Evolutionary conservation across 2,797 vertebrate species (phyloP).

Genomic region (Parauchenoglanis punctatus): DNA sequence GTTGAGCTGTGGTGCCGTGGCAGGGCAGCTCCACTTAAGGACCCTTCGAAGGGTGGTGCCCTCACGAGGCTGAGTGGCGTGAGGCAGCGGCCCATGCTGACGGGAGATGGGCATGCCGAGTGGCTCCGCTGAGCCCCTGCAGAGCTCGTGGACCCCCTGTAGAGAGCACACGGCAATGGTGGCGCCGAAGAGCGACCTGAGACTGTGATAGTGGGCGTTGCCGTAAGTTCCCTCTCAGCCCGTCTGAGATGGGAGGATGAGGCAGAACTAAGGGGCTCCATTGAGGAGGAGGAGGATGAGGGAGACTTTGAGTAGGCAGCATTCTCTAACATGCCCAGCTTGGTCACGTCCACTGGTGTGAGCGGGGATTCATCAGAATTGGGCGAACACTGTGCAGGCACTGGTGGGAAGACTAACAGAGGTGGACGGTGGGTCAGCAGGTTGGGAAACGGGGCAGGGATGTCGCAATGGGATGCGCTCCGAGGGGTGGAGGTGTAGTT

Average conservation of each 20-base stretch:
- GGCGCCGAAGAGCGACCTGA: constrained; percentile 91
- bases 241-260: constrained; percentile 80
- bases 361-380: constrained; percentile 98
- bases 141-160: constrained; percentile 88
- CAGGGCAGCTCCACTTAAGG: constrained; percentile 74
- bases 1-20: constrained; percentile 87
- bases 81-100: constrained; percentile 95
- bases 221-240: constrained; percentile 82
- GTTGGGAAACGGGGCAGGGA: constrained; percentile 97
- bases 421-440: constrained; percentile 93
- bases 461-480: constrained; percentile 90
- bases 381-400: constrained; percentile 94
- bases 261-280: constrained; percentile 68
- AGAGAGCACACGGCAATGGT: constrained; percentile 88
- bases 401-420: constrained; percentile 93
- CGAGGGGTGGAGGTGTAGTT: constrained; percentile 88
- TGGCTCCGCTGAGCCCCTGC: constrained; percentile 92
- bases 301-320: constrained; percentile 92
- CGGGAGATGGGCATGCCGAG: constrained; percentile 93
- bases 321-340: constrained; percentile 91
- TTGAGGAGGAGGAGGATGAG: constrained; percentile 78
- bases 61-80: constrained; percentile 97
- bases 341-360: constrained; percentile 91
- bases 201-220: constrained; percentile 84
- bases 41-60: constrained; percentile 90